Percentiles rank a stretch among this genome's conserved stretches.
Evolutionary conservation across 2,113 vertebrate genomes (phyloP).

Genomic region (Rhinoptilus africanus): DNA sequence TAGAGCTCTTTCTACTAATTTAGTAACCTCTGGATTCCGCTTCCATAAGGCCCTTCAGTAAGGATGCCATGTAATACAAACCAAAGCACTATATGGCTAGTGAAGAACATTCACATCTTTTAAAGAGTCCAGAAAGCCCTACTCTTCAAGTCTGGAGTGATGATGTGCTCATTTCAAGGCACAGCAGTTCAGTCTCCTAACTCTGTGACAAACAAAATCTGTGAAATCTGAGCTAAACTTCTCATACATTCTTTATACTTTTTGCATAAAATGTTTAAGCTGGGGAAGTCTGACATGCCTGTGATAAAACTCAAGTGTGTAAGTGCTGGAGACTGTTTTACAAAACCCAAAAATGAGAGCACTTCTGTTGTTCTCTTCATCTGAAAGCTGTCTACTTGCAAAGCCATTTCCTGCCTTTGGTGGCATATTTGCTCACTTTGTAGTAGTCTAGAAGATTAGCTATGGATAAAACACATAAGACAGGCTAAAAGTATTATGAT

Average conservation of each 20-base stretch:
- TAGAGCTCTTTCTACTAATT: not conserved
- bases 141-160: not conserved
- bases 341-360: not conserved
- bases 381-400: not conserved
- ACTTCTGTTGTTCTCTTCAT: not conserved
- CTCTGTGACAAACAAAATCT: not conserved
- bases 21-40: not conserved
- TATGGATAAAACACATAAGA: not conserved
- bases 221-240: not conserved
- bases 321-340: not conserved
- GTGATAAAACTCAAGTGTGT: not conserved
- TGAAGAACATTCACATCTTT: not conserved
- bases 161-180: not conserved
- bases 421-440: not conserved
- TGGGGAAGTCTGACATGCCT: not conserved
- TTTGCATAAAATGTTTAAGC: not conserved
- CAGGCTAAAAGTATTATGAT: not conserved
- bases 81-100: not conserved
- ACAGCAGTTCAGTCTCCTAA: not conserved
- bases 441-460: not conserved
- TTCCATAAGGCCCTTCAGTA: not conserved
- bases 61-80: not conserved
- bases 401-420: not conserved
- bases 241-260: not conserved
- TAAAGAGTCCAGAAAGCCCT: not conserved